phyloP scores from a whole-genome alignment of 2,888 invertebrate species.

The Volucella inflata region DNA sequence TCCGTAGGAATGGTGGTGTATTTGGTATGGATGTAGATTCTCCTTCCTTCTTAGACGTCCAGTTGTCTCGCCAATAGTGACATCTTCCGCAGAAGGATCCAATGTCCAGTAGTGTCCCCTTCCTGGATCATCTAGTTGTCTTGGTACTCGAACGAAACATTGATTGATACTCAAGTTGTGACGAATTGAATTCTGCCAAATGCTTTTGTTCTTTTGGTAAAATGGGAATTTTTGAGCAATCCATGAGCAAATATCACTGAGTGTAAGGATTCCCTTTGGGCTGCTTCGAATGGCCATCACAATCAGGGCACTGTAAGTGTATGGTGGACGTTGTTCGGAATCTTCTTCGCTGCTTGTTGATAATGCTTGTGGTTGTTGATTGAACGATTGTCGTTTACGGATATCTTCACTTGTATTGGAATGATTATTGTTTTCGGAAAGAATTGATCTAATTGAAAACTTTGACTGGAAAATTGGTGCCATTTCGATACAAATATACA shows the following conservation, averaged over 20 bases:
- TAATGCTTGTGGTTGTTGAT: neutral
- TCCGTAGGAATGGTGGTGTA: slow-evolving; percentile 29
- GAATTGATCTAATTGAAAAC: slow-evolving; percentile 52
- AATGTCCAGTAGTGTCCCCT: slow-evolving; percentile 99
- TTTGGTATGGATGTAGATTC: slow-evolving; percentile 78
- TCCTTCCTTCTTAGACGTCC: slow-evolving; percentile 92
- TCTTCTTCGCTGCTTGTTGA: slow-evolving; percentile 22
- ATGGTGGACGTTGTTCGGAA: slow-evolving; percentile 87
- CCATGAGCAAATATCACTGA: slow-evolving; percentile 98
- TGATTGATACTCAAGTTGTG: slow-evolving; percentile 89
- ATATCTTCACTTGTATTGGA: slow-evolving; percentile 1
- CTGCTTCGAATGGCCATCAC: slow-evolving; percentile 99
- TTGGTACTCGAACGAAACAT: slow-evolving; percentile 96
- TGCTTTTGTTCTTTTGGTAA: slow-evolving; percentile 97
- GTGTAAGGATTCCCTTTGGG: slow-evolving; percentile 93
- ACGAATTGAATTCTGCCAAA: slow-evolving; percentile 97
- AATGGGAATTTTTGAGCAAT: slow-evolving; percentile 98
- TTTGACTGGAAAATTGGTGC: slow-evolving; percentile 52
- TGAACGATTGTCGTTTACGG: neutral
- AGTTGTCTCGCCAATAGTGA: slow-evolving; percentile 98
- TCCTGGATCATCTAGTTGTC: slow-evolving; percentile 98
- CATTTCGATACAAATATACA: slow-evolving; percentile 12
- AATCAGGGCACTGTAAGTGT: slow-evolving; percentile 98
- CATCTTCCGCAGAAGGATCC: slow-evolving; percentile 96
- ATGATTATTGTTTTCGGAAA: slow-evolving; percentile 32